Evolutionary conservation across 2,113 vertebrate genomes (phyloP).

Genomic region (Oncorhynchus keta): DNA sequence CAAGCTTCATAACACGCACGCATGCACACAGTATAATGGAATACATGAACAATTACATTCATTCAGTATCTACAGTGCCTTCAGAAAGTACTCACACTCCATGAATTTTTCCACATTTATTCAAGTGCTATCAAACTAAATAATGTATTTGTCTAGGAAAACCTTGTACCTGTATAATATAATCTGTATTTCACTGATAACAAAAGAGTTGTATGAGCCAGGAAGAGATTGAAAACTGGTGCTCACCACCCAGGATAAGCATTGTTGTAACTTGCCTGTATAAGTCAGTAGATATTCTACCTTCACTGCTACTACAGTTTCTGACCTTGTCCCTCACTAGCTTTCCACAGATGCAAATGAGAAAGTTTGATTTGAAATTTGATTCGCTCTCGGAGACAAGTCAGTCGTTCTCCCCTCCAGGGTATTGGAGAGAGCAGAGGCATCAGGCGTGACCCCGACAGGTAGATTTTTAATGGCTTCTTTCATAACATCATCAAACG

Average conservation of each 20-base stretch:
- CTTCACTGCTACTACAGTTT: not conserved
- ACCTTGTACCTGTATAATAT: too few species aligned
- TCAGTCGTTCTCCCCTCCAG: constrained; percentile 34
- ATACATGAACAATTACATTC: too few species aligned
- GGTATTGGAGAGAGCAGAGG: constrained; percentile 43
- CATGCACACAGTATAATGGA: not conserved
- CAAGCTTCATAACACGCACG: not conserved
- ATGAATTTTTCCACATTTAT: too few species aligned
- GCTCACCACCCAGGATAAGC: not conserved
- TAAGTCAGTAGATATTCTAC: not conserved
- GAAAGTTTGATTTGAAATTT: constrained; percentile 64
- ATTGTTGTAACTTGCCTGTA: not conserved
- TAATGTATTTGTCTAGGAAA: too few species aligned
- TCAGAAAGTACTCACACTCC: too few species aligned
- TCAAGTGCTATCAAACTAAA: too few species aligned
- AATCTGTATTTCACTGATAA: too few species aligned
- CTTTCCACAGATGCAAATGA: constrained; percentile 55
- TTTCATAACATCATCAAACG: constrained; percentile 68
- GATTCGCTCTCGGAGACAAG: constrained; percentile 55
- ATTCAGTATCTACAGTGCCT: too few species aligned
- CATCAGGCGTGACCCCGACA: constrained; percentile 56
- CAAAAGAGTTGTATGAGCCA: too few species aligned
- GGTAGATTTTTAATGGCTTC: constrained; percentile 64
- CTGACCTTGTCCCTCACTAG: constrained; percentile 43
- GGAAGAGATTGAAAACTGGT: too few species aligned